A percentile compares a stretch with the other conserved stretches of the same genome.
phyloP scores from a whole-genome alignment of 2,113 vertebrate species.

The Tenebrosternarchus preto region DNA sequence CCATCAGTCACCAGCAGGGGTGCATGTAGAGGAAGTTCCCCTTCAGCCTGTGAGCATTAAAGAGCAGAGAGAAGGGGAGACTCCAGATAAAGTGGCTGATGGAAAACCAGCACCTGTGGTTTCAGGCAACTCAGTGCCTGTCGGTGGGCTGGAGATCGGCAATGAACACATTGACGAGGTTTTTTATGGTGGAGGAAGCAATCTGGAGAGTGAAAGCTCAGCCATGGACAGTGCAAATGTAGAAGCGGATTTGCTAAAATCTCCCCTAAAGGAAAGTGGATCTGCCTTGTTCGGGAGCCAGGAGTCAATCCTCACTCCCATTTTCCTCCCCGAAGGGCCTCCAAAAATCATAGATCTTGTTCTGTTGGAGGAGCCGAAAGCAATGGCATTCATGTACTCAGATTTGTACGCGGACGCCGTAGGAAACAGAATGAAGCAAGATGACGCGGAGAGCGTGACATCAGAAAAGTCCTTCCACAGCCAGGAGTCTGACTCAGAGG shows the following conservation, averaged over 20 bases:
- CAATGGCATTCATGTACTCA: slow-evolving; percentile 87
- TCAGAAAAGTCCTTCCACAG: slow-evolving; percentile 85
- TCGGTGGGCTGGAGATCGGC: slow-evolving; percentile 74
- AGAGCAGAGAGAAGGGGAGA: slow-evolving; percentile 17
- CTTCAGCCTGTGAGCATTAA: slow-evolving; percentile 37
- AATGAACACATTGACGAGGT: slow-evolving; percentile 82
- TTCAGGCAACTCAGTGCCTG: slow-evolving; percentile 51
- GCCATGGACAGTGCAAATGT: slow-evolving; percentile 37
- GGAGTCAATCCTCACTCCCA: slow-evolving; percentile 81
- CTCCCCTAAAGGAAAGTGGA: slow-evolving; percentile 73
- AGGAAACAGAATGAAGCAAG: slow-evolving; percentile 76
- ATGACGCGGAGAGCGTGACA: slow-evolving; percentile 80
- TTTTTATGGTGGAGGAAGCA: slow-evolving; percentile 75
- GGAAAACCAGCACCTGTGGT: slow-evolving; percentile 50
- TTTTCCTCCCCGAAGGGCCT: slow-evolving; percentile 81
- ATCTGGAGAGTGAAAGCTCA: not conserved
- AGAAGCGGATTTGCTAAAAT: slow-evolving; percentile 26
- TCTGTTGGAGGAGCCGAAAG: slow-evolving; percentile 86
- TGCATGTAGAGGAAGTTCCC: slow-evolving; percentile 50
- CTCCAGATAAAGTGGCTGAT: slow-evolving; percentile 16
- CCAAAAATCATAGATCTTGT: slow-evolving; percentile 80
- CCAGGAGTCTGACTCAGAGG: slow-evolving; percentile 83
- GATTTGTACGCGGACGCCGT: slow-evolving; percentile 86
- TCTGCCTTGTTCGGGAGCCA: slow-evolving; percentile 80
- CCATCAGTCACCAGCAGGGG: slow-evolving; percentile 71